Evolutionary conservation across 2,797 vertebrate species (phyloP).

Genomic region (Dermochelys coriacea): DNA sequence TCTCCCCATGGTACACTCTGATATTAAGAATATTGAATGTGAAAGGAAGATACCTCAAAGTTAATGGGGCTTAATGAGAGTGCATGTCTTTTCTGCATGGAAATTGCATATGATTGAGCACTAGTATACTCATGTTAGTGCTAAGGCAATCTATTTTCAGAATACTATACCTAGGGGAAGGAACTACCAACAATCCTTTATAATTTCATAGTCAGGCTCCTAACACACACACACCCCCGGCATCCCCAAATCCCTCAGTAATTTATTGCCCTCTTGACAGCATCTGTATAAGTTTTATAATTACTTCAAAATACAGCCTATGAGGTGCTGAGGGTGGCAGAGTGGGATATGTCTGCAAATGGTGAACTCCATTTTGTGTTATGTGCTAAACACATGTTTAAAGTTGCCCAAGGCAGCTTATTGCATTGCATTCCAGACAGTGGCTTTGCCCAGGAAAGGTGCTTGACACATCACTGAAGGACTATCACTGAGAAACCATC

Average conservation of each 20-base stretch:
- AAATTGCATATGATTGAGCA: conserved; percentile 7
- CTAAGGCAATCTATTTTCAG: conserved; percentile 35
- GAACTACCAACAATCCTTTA: background rate
- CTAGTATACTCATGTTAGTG: background rate
- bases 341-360: fast-evolving
- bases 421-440: background rate
- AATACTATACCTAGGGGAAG: conserved; percentile 3
- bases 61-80: conserved; percentile 43
- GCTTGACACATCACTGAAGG: background rate
- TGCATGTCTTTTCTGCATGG: background rate
- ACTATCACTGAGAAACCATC: background rate
- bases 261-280: background rate
- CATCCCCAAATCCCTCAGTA: background rate
- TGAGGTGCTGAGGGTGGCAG: background rate
- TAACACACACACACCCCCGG: no score
- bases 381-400: background rate
- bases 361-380: background rate
- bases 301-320: background rate
- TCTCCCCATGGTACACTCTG: background rate
- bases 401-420: background rate
- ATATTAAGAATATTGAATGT: conserved; percentile 38
- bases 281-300: background rate
- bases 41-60: conserved; percentile 36
- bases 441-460: background rate
- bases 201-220: background rate